A percentile compares a stretch with the other conserved stretches of the same genome.
Conservation (phyloP, 2,113 vertebrate genomes). For the Micromys minutus region DNA sequence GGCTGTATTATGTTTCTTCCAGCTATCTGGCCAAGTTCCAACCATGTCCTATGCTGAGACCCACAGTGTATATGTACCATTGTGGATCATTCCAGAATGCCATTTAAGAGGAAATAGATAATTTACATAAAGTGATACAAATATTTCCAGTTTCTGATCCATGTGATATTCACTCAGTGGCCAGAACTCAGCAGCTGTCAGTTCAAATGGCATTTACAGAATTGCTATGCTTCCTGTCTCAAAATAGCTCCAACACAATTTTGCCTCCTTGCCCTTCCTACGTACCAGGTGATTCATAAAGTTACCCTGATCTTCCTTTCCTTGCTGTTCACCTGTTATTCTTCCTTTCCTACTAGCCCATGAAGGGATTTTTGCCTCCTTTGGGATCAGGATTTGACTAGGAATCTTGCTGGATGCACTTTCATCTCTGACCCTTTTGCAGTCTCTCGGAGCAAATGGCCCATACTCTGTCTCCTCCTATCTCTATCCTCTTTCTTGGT, state of each 20-base stretch:
- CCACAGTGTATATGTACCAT: background rate
- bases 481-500: constrained; percentile 19
- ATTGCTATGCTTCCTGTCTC: constrained; percentile 50
- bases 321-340: background rate
- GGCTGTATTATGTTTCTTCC: background rate
- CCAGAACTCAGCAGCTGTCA: constrained; percentile 37
- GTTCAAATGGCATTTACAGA: constrained; percentile 59
- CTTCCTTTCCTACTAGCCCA: background rate
- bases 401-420: background rate
- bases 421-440: background rate
- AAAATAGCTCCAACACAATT: constrained; percentile 41
- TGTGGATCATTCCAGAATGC: constrained; percentile 18
- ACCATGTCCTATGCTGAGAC: background rate
- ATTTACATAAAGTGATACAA: constrained; percentile 7
- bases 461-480: background rate
- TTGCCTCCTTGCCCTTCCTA: constrained; percentile 57
- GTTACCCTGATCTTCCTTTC: constrained; percentile 26
- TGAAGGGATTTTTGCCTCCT: background rate
- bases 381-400: background rate
- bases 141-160: constrained; percentile 11
- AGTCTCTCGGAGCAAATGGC: background rate
- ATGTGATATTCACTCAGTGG: constrained; percentile 8
- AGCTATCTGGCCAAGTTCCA: background rate
- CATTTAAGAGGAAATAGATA: constrained; percentile 34
- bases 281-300: constrained; percentile 21